Conservation (phyloP, 2,888 invertebrate species). For the Thecophora atra region DNA sequence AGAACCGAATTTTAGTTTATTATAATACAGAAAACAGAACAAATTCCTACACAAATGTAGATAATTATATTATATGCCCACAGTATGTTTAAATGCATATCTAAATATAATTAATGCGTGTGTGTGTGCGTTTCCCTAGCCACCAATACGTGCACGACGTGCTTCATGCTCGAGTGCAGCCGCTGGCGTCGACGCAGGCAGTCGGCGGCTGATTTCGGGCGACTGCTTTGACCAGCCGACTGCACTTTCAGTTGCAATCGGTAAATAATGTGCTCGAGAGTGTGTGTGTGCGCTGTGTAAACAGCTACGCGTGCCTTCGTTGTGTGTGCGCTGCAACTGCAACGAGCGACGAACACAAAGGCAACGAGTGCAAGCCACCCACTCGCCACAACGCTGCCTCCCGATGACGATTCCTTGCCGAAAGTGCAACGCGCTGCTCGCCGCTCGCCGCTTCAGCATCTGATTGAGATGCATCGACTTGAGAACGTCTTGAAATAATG, state of each 20-base stretch:
- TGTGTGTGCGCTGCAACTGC: not conserved
- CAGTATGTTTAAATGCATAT: slow-evolving; percentile 3
- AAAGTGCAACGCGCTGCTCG: not conserved
- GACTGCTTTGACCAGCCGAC: not conserved
- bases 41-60: not conserved
- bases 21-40: no score
- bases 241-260: not conserved
- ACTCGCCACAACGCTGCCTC: no score
- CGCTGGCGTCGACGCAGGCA: slow-evolving; percentile 10
- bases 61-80: not conserved
- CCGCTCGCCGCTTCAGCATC: not conserved
- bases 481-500: no score
- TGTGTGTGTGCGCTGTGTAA: not conserved
- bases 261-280: slow-evolving; percentile 4
- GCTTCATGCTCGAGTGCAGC: slow-evolving; percentile 14
- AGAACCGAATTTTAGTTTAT: no score
- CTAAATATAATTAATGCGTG: not conserved
- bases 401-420: no score
- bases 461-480: no score
- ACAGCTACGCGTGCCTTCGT: not conserved
- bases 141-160: slow-evolving; percentile 14
- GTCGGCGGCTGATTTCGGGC: not conserved
- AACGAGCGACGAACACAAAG: not conserved
- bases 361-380: not conserved
- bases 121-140: not conserved